Base-by-base conservation (phyloP, 2,113 vertebrate genomes). In the Cairina moschata region DNA sequence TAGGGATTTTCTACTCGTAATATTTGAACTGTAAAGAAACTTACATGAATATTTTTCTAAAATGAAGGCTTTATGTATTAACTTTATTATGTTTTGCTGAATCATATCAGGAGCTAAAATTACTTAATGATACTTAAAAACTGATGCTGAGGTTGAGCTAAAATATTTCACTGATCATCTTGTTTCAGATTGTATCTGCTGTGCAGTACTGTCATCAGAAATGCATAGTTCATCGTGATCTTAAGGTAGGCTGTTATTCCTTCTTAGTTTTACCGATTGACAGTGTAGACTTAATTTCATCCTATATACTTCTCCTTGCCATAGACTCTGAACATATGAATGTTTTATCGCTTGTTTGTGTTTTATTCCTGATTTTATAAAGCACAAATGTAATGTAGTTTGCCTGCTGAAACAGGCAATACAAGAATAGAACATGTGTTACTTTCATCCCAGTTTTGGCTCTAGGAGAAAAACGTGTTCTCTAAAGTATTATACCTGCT, bases 141-240 rank as follows among this genome's bases (percentile, higher is more conserved):
- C 6, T 63, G 74, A n/a, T 0, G 25, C 21, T 72, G 34, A 83
- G 38, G 22, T 48, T 81, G 60, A 90, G 89, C 63, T 83, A 67
- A 73, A 96, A 46, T 91, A 50, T 91, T 71, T 93, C 75, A 73
- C 32, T 88, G 31, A 76, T 83, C 36, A 69, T 97, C 62, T 23
- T 25, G 38, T 98, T 99, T 97, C 98, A 99, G 99, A 99, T 99
- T 95, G 99, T 99, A 46, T 99, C 99, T 97, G 99, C 99, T 89
- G 99, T 99, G 88, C 99, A 99, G 97, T 99, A 99, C 97, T 99
- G 99, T 95, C 99, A 99, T 97, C 99, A 99, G 92, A 99, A 99
- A 91, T 99, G 98, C 97, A 99, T 99, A 97, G 99, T 99, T 96
- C 99, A 99, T 96, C 98, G 99, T 92, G 99, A 99, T 97, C 98